These are phyloP conservation scores for Cryptus armator DNA, from an alignment of 2,888 invertebrate genomes.

Conservation along the genomic window DNA sequence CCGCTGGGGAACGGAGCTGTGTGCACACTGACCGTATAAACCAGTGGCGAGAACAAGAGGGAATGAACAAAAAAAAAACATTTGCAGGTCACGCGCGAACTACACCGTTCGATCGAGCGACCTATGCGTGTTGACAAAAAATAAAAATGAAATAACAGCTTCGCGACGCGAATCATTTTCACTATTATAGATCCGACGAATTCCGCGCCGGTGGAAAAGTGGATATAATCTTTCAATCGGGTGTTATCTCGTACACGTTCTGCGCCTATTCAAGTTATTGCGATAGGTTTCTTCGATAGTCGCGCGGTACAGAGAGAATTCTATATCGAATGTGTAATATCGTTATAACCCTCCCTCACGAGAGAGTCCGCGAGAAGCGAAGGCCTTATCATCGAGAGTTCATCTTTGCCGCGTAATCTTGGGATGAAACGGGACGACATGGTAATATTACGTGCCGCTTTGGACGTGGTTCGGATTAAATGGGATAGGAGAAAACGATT, in stretches of 20 bases:
- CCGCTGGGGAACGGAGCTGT: constrained; percentile 27
- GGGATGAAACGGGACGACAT: constrained; percentile 65
- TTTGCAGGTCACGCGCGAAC: constrained; percentile 33
- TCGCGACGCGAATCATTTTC: background rate
- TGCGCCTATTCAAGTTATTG: background rate
- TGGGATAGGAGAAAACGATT: constrained; percentile 62
- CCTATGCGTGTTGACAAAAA: background rate
- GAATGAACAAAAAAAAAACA: constrained; percentile 15
- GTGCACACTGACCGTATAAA: constrained; percentile 48
- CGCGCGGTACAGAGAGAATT: constrained; percentile 43
- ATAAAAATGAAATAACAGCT: background rate
- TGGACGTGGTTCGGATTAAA: constrained; percentile 64
- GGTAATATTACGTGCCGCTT: constrained; percentile 67
- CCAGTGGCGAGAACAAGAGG: constrained; percentile 33
- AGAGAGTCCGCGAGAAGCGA: constrained; percentile 36
- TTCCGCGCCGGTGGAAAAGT: background rate
- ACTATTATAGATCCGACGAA: background rate
- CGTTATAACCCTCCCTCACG: constrained; percentile 50
- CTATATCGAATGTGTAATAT: constrained; percentile 56
- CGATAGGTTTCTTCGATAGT: constrained; percentile 37
- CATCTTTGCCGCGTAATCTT: constrained; percentile 64
- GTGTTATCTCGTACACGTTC: constrained; percentile 20
- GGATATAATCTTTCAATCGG: constrained; percentile 9
- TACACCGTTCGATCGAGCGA: constrained; percentile 43
- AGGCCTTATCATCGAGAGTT: constrained; percentile 58